Percentiles rank a stretch among this genome's conserved stretches.
These are phyloP conservation scores for Elgonia sp. DNA, from an alignment of 2,888 invertebrate genomes.

Conservation along the genomic window DNA sequence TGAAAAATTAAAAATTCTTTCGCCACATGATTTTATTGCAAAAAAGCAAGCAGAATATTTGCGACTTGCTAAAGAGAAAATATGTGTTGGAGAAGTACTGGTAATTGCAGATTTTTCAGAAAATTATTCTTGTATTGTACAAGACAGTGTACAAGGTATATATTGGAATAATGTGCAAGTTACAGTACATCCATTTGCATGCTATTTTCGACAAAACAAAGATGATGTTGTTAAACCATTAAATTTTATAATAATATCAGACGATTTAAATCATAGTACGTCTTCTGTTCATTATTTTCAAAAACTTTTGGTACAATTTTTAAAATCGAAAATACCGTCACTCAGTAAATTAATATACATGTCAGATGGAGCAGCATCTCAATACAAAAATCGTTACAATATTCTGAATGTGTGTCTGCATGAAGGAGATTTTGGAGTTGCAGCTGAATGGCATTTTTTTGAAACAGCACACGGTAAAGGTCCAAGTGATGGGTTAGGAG, in stretches of 20 bases:
- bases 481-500: slow-evolving; percentile 39
- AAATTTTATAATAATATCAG: slow-evolving; percentile 10
- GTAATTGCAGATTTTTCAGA: slow-evolving; percentile 70
- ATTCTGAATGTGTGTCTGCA: slow-evolving; percentile 12
- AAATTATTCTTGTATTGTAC: slow-evolving; percentile 56
- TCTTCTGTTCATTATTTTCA: not conserved
- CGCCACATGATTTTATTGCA: slow-evolving; percentile 54
- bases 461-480: slow-evolving; percentile 27
- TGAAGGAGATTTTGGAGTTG: not conserved
- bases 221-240: not conserved
- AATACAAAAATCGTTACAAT: slow-evolving; percentile 63
- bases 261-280: not conserved
- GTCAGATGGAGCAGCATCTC: slow-evolving; percentile 23
- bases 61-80: slow-evolving; percentile 48
- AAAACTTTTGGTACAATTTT: no score
- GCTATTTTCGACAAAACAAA: no score
- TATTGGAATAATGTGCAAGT: slow-evolving; percentile 72
- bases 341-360: slow-evolving; percentile 23
- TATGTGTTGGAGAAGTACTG: slow-evolving; percentile 61
- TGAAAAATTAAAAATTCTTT: slow-evolving; percentile 58
- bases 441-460: slow-evolving; percentile 40
- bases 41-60: slow-evolving; percentile 65
- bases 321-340: no score
- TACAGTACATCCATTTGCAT: slow-evolving; percentile 50
- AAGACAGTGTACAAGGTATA: slow-evolving; percentile 51